Conservation (phyloP, 92 coral and sea anemone species). For the Anthopleura xanthogrammica region DNA sequence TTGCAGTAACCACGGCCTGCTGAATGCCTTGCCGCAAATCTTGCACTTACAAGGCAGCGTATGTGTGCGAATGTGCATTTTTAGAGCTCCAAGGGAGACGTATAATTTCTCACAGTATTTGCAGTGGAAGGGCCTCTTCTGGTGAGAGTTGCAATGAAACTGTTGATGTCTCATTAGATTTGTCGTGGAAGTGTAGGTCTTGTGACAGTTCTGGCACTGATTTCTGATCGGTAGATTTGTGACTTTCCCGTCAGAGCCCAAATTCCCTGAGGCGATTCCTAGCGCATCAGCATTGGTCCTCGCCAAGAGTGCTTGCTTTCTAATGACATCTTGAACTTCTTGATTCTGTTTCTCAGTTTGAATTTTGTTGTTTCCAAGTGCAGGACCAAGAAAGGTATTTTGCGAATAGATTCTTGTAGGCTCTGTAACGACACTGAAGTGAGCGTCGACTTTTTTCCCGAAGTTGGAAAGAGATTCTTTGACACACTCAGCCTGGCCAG, state of each 20-base stretch:
- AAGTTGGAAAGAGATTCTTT: conserved; percentile 25
- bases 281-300: conserved; percentile 27
- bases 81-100: conserved; percentile 83
- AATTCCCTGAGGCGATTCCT: conserved; percentile 27
- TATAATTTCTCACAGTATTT: conserved; percentile 87
- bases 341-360: conserved; percentile 1
- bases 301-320: conserved; percentile 25
- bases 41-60: conserved; percentile 87
- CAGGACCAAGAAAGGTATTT: conserved; percentile 2
- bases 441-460: conserved; percentile 13
- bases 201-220: conserved; percentile 59
- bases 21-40: conserved; percentile 90
- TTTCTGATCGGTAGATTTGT: conserved; percentile 26
- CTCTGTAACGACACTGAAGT: conserved; percentile 11
- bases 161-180: conserved; percentile 68
- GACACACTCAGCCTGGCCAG: conserved; percentile 8
- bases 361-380: conserved; percentile 8
- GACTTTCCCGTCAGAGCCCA: conserved; percentile 17
- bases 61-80: conserved; percentile 95
- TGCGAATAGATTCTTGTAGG: conserved; percentile 2
- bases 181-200: conserved; percentile 48
- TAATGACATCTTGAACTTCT: conserved; percentile 15
- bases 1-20: conserved; percentile 89
- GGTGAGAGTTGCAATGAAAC: conserved; percentile 54
- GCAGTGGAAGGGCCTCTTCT: conserved; percentile 80